phyloP scores from a whole-genome alignment of 2,888 invertebrate genomes.

The Noctua janthe region DNA sequence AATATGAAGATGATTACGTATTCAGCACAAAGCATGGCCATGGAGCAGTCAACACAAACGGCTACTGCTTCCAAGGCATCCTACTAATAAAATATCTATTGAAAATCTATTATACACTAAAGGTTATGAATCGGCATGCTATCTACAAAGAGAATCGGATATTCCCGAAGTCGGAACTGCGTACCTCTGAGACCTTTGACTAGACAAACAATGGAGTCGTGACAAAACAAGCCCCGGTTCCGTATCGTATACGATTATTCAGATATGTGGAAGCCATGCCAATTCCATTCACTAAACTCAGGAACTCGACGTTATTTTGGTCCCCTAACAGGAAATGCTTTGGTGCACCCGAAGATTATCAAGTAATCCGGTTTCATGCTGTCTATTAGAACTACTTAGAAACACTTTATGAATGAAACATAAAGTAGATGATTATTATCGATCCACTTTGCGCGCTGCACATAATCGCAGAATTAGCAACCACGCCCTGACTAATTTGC shows the following conservation, averaged over 20 bases:
- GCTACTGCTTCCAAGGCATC: background rate
- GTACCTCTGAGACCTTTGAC: constrained; percentile 47
- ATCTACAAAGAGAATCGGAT: constrained; percentile 47
- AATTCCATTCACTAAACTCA: constrained; percentile 38
- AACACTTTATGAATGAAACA: background rate
- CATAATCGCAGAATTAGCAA: constrained; percentile 7
- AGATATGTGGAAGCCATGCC: constrained; percentile 21
- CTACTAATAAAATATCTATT: background rate
- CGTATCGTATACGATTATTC: background rate
- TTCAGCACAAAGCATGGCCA: background rate
- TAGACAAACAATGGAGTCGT: constrained; percentile 50
- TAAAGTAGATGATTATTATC: background rate
- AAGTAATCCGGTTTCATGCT: background rate
- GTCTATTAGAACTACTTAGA: background rate
- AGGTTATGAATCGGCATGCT: constrained; percentile 25
- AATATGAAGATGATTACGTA: background rate
- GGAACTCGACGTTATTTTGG: constrained; percentile 15
- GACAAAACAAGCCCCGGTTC: constrained; percentile 43
- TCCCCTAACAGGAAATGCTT: background rate
- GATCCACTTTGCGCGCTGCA: background rate
- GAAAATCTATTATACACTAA: background rate
- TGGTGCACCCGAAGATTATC: background rate
- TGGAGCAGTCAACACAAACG: background rate
- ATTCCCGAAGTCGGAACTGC: constrained; percentile 10
- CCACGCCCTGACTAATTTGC: constrained; percentile 31